Evolutionary conservation across 2,113 vertebrate species (phyloP).

Genomic region (Cercopithecus mona): DNA sequence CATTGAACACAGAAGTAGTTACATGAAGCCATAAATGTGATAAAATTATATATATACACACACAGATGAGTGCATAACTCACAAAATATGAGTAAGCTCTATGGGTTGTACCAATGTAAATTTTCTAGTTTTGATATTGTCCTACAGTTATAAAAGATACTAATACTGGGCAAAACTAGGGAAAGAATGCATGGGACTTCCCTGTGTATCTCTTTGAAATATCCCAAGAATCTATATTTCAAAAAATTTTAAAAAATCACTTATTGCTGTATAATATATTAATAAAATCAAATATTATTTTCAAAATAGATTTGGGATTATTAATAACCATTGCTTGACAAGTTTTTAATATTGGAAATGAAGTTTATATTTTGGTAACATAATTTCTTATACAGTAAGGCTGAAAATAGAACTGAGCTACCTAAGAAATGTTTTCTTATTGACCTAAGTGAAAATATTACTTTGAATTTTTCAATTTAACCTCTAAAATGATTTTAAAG

Average conservation of each 20-base stretch:
- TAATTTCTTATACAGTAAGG: constrained; percentile 32
- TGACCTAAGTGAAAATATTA: neutral
- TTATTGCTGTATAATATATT: neutral
- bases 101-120: neutral
- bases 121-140: constrained; percentile 9
- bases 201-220: neutral
- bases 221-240: neutral
- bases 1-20: neutral
- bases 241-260: neutral
- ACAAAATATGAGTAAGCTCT: neutral
- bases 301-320: neutral
- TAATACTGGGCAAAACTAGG: neutral
- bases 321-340: neutral
- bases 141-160: neutral
- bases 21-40: neutral
- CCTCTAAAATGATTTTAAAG: constrained; percentile 20
- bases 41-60: neutral
- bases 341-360: constrained; percentile 29
- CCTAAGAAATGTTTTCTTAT: neutral
- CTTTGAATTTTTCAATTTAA: constrained; percentile 37
- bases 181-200: neutral
- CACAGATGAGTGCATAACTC: neutral
- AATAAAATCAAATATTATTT: constrained; percentile 42
- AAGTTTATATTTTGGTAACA: neutral
- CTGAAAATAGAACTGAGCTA: constrained; percentile 27